A percentile compares a stretch with the other conserved stretches of the same genome.
phyloP scores from a whole-genome alignment of 2,888 invertebrate genomes.

The Phyllotreta striolata region DNA sequence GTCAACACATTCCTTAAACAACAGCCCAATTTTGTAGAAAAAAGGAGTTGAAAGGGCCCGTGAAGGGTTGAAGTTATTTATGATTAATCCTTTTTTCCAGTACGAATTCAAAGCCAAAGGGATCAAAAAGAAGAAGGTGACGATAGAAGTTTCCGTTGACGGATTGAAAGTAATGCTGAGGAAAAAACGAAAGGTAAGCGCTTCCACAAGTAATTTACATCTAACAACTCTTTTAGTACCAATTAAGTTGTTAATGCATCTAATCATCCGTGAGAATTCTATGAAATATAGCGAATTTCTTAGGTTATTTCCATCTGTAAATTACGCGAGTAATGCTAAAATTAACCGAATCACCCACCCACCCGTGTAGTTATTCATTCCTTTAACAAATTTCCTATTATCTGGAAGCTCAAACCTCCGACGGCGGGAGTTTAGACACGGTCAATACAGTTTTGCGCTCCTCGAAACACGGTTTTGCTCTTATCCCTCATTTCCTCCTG shows the following conservation, averaged over 20 bases:
- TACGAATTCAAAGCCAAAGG: conserved; percentile 99
- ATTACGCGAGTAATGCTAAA: too few relatives aligned
- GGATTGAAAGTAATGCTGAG: conserved; percentile 90
- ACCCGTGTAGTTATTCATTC: too few relatives aligned
- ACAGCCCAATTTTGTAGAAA: not conserved
- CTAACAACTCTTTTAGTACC: conserved; percentile 1
- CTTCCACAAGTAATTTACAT: too few relatives aligned
- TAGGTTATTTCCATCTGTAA: too few relatives aligned
- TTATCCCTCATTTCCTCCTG: conserved; percentile 23
- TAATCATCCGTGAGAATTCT: conserved; percentile 43
- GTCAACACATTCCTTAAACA: not conserved
- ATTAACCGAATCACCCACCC: too few relatives aligned
- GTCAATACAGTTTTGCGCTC: conserved; percentile 9
- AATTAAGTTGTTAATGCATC: conserved; percentile 11
- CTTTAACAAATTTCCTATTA: not conserved
- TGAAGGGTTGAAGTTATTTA: not conserved
- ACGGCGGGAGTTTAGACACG: conserved; percentile 9
- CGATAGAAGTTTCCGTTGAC: conserved; percentile 92
- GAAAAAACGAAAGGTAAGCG: conserved; percentile 78
- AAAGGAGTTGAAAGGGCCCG: conserved; percentile 1
- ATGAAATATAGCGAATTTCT: conserved; percentile 30
- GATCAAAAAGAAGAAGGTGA: conserved; percentile 97
- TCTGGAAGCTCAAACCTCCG: conserved; percentile 3
- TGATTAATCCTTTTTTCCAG: conserved; percentile 68
- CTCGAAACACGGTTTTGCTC: conserved; percentile 23